Base-by-base conservation (phyloP, 2,113 vertebrate genomes). In the Echinops telfairi region DNA sequence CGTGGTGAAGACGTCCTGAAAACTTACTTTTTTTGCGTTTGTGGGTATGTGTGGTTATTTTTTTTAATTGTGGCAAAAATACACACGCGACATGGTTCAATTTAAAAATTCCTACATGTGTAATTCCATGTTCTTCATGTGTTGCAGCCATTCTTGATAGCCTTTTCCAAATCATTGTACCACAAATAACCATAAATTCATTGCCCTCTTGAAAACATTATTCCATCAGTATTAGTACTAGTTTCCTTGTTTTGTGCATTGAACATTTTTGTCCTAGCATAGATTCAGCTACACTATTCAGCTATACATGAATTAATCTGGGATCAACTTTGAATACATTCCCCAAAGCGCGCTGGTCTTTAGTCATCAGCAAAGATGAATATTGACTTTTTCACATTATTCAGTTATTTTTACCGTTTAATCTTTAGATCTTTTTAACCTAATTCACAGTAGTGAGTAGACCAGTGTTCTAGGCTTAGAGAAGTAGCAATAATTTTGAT, bases 401-500 rank as follows among this genome's bases (percentile, higher is more conserved):
- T 87, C 19, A 82, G 12, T n/a, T 86, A 20, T 9, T 86, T 38
- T 92, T 17, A 11, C 47, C 5, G 12, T 53, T 53, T 40, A 40
- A 40, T 40, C 40, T 40, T 40, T 53, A 53, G 47, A 11, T 53
- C 47, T 53, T 53, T 73, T 53, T 66, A 86, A 83, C 22, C 4
- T 82, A 31, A 14, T 40, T 86, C 17, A 76, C 43, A 73, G 4
- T 53, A 68, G 79, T n/a, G 83, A 64, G 83, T n/a, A 94, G 57
- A 76, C 31, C 36, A 53, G 25, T 88, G 22, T 78, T 92, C 2
- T 36, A 57, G 16, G 9, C 36, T 86, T 82, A 82, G 64, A 70
- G 82, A 86, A 83, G 22, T 58, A 78, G 27, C 40, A 27, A 22
- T 91, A 19, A 47, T 53, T 94, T 83, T 89, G 64, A 81, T 89